Conservation (phyloP, 2,113 vertebrate genomes). For the Seriola rivoliana region DNA sequence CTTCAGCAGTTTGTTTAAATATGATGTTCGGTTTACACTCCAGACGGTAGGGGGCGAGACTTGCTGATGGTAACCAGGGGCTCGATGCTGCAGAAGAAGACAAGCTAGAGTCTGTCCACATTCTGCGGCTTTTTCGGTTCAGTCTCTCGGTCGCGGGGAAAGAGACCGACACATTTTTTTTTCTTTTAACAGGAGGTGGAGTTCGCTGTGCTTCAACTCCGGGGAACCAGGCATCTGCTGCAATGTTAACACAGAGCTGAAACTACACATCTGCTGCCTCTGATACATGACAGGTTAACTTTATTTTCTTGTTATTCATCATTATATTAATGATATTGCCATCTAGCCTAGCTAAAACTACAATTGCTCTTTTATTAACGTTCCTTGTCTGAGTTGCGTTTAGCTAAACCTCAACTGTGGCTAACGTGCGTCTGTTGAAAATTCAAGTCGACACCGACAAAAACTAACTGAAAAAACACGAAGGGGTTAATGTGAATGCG, state of each 20-base stretch:
- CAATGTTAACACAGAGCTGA: slow-evolving; percentile 72
- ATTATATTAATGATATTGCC: background rate
- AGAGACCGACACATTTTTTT: slow-evolving; percentile 26
- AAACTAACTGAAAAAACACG: background rate
- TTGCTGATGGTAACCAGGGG: accelerated
- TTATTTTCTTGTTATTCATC: background rate
- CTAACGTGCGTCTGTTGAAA: background rate
- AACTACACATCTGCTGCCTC: slow-evolving; percentile 31
- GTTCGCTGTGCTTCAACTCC: slow-evolving; percentile 39
- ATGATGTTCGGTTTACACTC: background rate
- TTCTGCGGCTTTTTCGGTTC: slow-evolving; percentile 73
- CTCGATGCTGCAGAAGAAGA: slow-evolving; percentile 46
- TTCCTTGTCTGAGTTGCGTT: slow-evolving; percentile 17
- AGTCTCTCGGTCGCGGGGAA: slow-evolving; percentile 29
- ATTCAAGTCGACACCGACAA: background rate
- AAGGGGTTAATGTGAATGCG: background rate
- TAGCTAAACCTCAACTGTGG: slow-evolving; percentile 38
- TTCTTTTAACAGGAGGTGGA: slow-evolving; percentile 27
- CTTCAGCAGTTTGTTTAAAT: background rate
- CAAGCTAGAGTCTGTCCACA: slow-evolving; percentile 11
- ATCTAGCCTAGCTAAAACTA: slow-evolving; percentile 36
- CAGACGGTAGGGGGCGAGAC: slow-evolving; percentile 24
- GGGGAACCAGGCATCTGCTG: slow-evolving; percentile 44
- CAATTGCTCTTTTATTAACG: background rate
- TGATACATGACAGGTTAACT: slow-evolving; percentile 65